A percentile compares a stretch with the other conserved stretches of the same genome.
phyloP scores from a whole-genome alignment of 2,113 vertebrate genomes.

The Callithrix jacchus region DNA sequence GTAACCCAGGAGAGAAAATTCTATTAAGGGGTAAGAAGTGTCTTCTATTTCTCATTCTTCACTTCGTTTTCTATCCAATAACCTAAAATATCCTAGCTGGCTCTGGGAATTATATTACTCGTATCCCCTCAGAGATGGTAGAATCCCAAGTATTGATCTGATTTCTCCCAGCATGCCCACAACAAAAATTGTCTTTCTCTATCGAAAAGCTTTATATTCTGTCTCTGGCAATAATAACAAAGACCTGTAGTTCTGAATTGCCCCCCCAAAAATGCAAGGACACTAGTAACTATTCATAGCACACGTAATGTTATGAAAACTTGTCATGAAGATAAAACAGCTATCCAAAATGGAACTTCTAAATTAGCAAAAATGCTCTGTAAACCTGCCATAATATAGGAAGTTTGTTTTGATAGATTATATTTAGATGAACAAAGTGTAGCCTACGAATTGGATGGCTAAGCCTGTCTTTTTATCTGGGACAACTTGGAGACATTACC shows the following conservation, averaged over 20 bases:
- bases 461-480: background rate
- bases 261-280: background rate
- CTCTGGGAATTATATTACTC: background rate
- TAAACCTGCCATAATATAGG: background rate
- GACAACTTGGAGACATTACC: background rate
- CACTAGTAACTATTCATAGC: background rate
- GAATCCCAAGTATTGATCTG: background rate
- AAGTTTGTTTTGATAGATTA: background rate
- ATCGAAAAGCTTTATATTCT: constrained; percentile 3
- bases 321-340: background rate
- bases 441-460: background rate
- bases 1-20: background rate
- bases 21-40: background rate
- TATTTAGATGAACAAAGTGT: background rate
- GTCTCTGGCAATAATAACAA: background rate
- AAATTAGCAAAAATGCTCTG: background rate
- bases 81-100: background rate
- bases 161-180: background rate
- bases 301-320: background rate
- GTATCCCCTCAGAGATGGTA: background rate
- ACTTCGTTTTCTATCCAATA: background rate
- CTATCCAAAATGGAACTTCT: background rate
- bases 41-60: background rate
- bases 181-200: background rate
- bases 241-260: background rate